A percentile compares a stretch with the other conserved stretches of the same genome.
Conservation (phyloP, 1,140 invertebrate species). For the Heliconius congener region DNA sequence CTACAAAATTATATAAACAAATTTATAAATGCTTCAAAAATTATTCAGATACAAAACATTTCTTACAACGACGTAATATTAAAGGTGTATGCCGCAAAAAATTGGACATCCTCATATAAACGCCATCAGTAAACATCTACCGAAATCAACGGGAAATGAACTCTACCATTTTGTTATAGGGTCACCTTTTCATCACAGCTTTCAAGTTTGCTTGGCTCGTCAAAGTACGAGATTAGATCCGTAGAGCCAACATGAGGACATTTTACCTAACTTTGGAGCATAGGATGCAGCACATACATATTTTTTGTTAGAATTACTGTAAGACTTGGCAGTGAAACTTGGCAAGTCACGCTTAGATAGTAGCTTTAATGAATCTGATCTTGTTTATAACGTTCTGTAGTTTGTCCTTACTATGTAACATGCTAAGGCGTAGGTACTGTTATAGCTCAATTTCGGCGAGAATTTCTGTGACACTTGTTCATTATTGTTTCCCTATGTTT, state of each 20-base stretch:
- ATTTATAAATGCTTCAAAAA: neutral
- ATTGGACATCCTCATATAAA: conserved; percentile 37
- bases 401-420: too few relatives aligned
- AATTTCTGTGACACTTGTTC: neutral
- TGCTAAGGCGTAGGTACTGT: neutral
- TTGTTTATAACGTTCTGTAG: neutral
- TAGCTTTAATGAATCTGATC: neutral
- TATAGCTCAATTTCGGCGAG: neutral
- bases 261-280: conserved; percentile 33
- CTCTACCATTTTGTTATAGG: neutral
- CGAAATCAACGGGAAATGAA: neutral
- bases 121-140: conserved; percentile 34
- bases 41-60: conserved; percentile 25
- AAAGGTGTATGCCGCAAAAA: conserved; percentile 34
- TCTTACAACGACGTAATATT: conserved; percentile 29
- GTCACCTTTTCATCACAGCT: neutral
- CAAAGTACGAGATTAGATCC: conserved; percentile 38
- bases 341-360: conserved; percentile 16
- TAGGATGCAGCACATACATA: conserved; percentile 31
- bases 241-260: conserved; percentile 30
- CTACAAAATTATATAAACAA: neutral
- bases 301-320: conserved; percentile 37
- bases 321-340: conserved; percentile 29
- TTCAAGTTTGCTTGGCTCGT: conserved; percentile 33
- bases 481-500: neutral